Evolutionary conservation across 1,140 invertebrate species (phyloP).

Genomic region (Phthorimaea operculella): DNA sequence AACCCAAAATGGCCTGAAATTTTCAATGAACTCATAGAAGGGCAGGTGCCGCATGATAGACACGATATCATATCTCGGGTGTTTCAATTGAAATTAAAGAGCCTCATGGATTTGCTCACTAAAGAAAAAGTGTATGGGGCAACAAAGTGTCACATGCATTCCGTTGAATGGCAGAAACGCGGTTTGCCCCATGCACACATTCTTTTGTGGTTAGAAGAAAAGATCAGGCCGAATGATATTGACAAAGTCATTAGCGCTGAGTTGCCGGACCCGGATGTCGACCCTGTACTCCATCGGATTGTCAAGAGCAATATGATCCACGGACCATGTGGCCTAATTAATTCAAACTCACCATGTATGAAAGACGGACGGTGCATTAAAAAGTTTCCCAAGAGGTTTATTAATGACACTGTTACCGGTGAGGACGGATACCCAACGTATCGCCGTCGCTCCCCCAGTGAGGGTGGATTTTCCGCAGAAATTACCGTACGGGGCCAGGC

Average conservation of each 20-base stretch:
- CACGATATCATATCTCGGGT: slow-evolving; percentile 54
- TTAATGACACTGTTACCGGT: slow-evolving; percentile 21
- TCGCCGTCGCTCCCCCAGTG: slow-evolving; percentile 29
- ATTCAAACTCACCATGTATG: slow-evolving; percentile 28
- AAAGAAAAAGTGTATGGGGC: slow-evolving; percentile 44
- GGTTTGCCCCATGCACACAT: slow-evolving; percentile 52
- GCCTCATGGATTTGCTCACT: slow-evolving; percentile 56
- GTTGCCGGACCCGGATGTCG: slow-evolving; percentile 54
- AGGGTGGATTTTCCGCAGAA: slow-evolving; percentile 39
- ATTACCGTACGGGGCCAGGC: slow-evolving; percentile 18
- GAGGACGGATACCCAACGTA: slow-evolving; percentile 33
- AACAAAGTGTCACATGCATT: slow-evolving; percentile 51
- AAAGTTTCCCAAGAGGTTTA: slow-evolving; percentile 14
- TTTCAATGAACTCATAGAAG: slow-evolving; percentile 32
- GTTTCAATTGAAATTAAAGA: slow-evolving; percentile 62
- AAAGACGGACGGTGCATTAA: slow-evolving; percentile 20
- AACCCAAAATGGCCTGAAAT: slow-evolving; percentile 66
- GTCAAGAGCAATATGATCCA: slow-evolving; percentile 65
- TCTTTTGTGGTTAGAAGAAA: slow-evolving; percentile 39
- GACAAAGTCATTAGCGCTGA: slow-evolving; percentile 66
- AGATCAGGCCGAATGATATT: slow-evolving; percentile 43
- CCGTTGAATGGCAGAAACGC: slow-evolving; percentile 37
- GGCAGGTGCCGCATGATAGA: slow-evolving; percentile 36
- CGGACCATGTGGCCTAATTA: slow-evolving; percentile 53
- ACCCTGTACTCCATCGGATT: slow-evolving; percentile 48